Percentiles rank a stretch among this genome's conserved stretches.
phyloP scores from a whole-genome alignment of 2,113 vertebrate genomes.

The Zosterops pallidus region DNA sequence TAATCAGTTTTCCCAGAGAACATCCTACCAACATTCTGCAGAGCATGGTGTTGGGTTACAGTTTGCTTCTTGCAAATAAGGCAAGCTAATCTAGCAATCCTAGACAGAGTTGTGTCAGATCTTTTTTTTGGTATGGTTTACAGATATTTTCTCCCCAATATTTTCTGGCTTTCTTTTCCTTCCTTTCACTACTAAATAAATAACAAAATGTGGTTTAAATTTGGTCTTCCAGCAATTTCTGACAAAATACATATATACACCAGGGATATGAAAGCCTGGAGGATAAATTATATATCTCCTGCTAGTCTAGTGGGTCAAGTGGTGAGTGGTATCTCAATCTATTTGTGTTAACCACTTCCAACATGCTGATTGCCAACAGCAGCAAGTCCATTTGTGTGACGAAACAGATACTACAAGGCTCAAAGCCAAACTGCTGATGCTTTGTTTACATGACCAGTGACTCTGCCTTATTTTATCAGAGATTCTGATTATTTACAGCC shows the following conservation, averaged over 20 bases:
- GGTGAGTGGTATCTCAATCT: background rate
- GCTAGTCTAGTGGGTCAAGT: background rate
- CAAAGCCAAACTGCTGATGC: background rate
- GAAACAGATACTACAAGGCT: background rate
- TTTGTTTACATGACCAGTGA: background rate
- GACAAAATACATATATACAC: background rate
- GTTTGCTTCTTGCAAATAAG: background rate
- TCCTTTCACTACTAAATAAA: background rate
- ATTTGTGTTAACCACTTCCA: background rate
- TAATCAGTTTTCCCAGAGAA: background rate
- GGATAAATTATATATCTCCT: background rate
- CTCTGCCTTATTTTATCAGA: background rate
- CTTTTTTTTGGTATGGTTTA: background rate
- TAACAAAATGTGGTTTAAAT: background rate
- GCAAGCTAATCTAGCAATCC: background rate
- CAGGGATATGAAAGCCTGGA: background rate
- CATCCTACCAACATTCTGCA: background rate
- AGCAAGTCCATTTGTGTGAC: background rate
- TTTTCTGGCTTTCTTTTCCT: background rate
- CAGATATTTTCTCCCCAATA: background rate
- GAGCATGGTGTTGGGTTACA: background rate
- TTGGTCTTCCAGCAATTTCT: background rate
- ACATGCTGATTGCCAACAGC: background rate
- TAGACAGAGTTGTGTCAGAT: background rate
- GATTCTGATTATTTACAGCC: background rate